These are phyloP conservation scores for Drosophila athabasca DNA, from an alignment of 1,140 invertebrate species.

Conservation along the genomic window DNA sequence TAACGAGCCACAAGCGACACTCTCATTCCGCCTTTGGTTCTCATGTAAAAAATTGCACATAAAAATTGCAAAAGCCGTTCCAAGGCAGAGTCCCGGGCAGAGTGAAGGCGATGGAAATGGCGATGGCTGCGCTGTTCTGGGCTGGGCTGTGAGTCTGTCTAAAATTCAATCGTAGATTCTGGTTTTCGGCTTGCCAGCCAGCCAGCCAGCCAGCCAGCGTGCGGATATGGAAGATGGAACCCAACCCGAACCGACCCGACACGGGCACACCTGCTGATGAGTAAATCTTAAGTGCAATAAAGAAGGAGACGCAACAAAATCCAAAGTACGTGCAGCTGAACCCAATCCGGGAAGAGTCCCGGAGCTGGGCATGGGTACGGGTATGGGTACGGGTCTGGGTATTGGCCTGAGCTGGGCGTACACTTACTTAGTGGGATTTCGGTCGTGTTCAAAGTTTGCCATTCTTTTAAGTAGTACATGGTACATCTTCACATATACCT, in stretches of 20 bases:
- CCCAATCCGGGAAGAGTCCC: conserved; percentile 14
- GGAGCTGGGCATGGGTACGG: neutral
- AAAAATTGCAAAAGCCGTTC: conserved; percentile 74
- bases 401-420: conserved; percentile 23
- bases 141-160: conserved; percentile 30
- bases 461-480: conserved; percentile 79
- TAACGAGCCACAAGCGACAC: conserved; percentile 76
- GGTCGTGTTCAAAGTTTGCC: conserved; percentile 77
- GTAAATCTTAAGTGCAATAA: conserved; percentile 83
- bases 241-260: conserved; percentile 5
- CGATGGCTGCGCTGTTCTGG: conserved; percentile 1
- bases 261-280: conserved; percentile 77
- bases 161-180: conserved; percentile 76
- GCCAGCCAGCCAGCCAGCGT: neutral
- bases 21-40: conserved; percentile 46
- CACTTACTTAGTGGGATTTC: conserved; percentile 83
- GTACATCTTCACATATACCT: conserved; percentile 11
- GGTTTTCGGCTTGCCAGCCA: conserved; percentile 28
- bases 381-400: conserved; percentile 8
- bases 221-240: conserved; percentile 4
- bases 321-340: conserved; percentile 79
- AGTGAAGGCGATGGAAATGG: conserved; percentile 3
- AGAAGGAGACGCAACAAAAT: conserved; percentile 73
- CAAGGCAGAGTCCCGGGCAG: conserved; percentile 13
- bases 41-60: conserved; percentile 72